Conservation (phyloP, 2,888 invertebrate genomes). For the Eulithis prunata region DNA sequence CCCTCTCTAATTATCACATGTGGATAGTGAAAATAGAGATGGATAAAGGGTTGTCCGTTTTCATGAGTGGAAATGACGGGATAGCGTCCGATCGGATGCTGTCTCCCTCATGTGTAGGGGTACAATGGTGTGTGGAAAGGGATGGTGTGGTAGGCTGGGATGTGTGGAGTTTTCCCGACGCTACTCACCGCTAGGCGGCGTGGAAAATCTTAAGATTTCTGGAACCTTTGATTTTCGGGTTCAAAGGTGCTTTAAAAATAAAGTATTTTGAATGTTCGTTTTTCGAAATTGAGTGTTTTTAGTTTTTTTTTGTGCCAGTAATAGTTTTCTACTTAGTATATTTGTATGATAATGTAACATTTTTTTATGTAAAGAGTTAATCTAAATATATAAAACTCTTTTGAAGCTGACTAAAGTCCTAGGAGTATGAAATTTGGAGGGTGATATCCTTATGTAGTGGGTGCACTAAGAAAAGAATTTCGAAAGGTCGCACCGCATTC, state of each 20-base stretch:
- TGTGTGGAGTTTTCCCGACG: slow-evolving; percentile 57
- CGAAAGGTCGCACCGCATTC: too few relatives aligned
- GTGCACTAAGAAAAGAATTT: too few relatives aligned
- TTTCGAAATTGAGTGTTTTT: too few relatives aligned
- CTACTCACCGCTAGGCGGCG: slow-evolving; percentile 82
- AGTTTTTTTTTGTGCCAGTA: too few relatives aligned
- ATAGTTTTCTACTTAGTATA: too few relatives aligned
- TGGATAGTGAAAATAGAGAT: slow-evolving; percentile 73
- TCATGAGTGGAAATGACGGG: slow-evolving; percentile 70
- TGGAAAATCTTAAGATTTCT: slow-evolving; percentile 47
- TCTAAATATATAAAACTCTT: too few relatives aligned
- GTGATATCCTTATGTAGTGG: too few relatives aligned
- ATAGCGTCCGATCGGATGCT: slow-evolving; percentile 71
- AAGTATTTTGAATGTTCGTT: too few relatives aligned
- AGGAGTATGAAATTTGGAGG: too few relatives aligned
- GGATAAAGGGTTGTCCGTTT: slow-evolving; percentile 76
- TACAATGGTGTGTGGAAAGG: slow-evolving; percentile 73
- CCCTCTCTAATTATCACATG: slow-evolving; percentile 62
- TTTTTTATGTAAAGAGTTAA: too few relatives aligned
- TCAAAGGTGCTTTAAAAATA: neutral
- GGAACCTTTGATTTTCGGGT: slow-evolving; percentile 38
- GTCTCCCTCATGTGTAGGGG: slow-evolving; percentile 79
- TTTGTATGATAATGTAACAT: too few relatives aligned
- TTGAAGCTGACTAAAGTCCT: too few relatives aligned
- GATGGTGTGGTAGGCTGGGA: slow-evolving; percentile 63